Percentiles rank a stretch among this genome's conserved stretches.
Evolutionary conservation across 2,113 vertebrate genomes (phyloP).

Genomic region (Plectropomus leopardus): DNA sequence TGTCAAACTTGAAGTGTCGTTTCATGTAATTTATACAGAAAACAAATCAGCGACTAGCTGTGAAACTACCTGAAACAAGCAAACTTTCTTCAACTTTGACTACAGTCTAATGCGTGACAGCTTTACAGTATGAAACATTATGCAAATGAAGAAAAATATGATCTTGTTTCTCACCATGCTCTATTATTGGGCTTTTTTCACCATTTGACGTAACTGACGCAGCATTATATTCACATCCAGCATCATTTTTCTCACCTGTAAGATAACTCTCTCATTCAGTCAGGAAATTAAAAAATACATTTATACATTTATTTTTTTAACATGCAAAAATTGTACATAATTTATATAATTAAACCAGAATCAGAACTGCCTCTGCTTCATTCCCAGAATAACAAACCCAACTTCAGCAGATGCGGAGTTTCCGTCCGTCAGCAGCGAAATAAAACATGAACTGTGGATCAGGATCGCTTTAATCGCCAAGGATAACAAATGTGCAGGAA

Average conservation of each 20-base stretch:
- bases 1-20: too few species aligned
- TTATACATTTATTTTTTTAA: background rate
- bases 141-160: too few species aligned
- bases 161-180: too few species aligned
- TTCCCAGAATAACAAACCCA: background rate
- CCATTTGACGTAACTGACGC: too few species aligned
- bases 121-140: background rate
- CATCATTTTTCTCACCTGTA: background rate
- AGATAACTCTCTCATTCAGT: background rate
- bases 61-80: background rate
- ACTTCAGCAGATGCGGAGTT: background rate
- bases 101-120: too few species aligned
- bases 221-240: background rate
- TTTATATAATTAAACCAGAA: background rate
- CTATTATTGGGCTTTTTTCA: too few species aligned
- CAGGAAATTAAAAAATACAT: background rate
- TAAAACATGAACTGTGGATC: conserved; percentile 12
- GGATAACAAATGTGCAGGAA: conserved; percentile 33
- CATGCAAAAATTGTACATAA: too few species aligned
- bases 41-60: too few species aligned
- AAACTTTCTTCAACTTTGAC: background rate
- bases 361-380: background rate
- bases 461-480: conserved; percentile 10
- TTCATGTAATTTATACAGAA: too few species aligned
- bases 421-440: conserved; percentile 4